Conservation (phyloP, 2,797 vertebrate genomes). For the Cheirogaleus major region DNA sequence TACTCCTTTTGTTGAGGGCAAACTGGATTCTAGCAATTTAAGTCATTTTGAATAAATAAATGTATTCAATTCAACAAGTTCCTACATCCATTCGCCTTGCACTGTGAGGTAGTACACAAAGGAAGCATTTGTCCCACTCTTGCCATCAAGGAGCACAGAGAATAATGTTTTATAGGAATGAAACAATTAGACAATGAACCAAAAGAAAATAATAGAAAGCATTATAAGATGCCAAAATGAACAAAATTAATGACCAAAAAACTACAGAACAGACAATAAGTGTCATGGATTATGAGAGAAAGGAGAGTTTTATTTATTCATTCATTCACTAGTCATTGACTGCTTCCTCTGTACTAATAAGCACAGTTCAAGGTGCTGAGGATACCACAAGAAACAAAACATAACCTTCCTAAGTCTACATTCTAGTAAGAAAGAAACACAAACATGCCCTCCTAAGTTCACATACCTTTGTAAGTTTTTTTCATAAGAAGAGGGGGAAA, state of each 20-base stretch:
- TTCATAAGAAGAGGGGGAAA: not conserved
- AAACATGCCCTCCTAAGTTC: not conserved
- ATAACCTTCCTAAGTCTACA: not conserved
- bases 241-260: conserved; percentile 55
- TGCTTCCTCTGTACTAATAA: not conserved
- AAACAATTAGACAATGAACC: conserved; percentile 67
- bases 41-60: conserved; percentile 62
- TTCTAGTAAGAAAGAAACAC: not conserved
- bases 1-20: conserved; percentile 44
- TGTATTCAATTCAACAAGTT: conserved; percentile 52
- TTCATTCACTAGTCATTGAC: not conserved
- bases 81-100: conserved; percentile 39
- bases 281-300: conserved; percentile 24
- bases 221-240: conserved; percentile 60
- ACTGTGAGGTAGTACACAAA: conserved; percentile 61
- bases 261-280: conserved; percentile 10
- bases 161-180: conserved; percentile 57
- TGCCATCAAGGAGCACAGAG: conserved; percentile 50
- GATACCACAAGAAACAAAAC: not conserved
- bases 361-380: not conserved
- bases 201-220: conserved; percentile 64
- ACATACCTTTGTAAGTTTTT: not conserved
- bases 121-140: conserved; percentile 45
- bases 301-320: conserved; percentile 48
- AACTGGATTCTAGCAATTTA: conserved; percentile 57